Conservation (phyloP, 2,113 vertebrate genomes). For the Hypomesus transpacificus region DNA sequence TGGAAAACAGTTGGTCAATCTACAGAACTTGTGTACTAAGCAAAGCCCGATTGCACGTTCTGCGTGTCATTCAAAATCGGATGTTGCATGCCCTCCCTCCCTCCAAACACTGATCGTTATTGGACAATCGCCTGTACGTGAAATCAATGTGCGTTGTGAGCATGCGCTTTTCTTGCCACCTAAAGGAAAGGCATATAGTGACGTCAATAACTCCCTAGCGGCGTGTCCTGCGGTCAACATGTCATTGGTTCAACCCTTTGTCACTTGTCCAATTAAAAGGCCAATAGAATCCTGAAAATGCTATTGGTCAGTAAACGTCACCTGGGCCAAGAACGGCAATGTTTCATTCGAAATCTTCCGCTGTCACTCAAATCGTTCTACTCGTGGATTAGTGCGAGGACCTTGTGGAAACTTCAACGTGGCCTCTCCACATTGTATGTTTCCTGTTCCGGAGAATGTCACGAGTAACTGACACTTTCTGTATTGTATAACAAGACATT, state of each 20-base stretch:
- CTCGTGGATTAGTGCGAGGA: not conserved
- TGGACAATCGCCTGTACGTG: conserved; percentile 45
- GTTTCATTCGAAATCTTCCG: conserved; percentile 20
- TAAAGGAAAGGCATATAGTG: conserved; percentile 24
- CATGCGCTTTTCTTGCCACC: conserved; percentile 30
- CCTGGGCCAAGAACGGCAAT: not conserved
- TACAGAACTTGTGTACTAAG: conserved; percentile 54
- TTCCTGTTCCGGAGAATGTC: conserved; percentile 55
- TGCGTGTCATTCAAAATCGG: conserved; percentile 31
- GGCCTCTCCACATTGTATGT: conserved; percentile 43
- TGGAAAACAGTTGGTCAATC: conserved; percentile 47
- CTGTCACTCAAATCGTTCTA: conserved; percentile 59
- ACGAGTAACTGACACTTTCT: conserved; percentile 34
- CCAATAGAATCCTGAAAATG: fast-evolving
- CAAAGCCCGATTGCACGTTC: conserved; percentile 50
- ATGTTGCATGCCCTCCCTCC: conserved; percentile 22
- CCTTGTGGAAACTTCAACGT: conserved; percentile 65
- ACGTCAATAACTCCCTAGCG: conserved; percentile 52
- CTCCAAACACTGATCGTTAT: conserved; percentile 47
- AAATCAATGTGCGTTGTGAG: not conserved
- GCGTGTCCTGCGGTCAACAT: conserved; percentile 1
- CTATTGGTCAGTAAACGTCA: conserved; percentile 43
- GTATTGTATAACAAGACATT: not conserved
- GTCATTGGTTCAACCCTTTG: conserved; percentile 41
- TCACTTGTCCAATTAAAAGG: conserved; percentile 32